Base-by-base conservation (phyloP, 2,888 invertebrate genomes). In the Drosophila melanosoma region DNA sequence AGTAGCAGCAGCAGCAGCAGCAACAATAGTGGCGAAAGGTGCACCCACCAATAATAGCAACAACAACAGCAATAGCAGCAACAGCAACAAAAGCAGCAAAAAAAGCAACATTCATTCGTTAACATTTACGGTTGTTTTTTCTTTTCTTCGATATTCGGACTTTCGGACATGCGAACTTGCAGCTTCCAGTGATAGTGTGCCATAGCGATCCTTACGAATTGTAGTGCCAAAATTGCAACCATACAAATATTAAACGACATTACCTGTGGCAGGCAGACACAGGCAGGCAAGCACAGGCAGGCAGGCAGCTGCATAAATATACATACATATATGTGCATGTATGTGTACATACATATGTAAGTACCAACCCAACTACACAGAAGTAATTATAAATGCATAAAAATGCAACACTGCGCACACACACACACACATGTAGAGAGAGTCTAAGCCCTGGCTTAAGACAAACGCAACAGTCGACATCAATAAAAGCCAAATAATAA, bases 311-410 rank as follows among this genome's bases (percentile, higher is more conserved):
- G 72, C 79, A 64, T 70, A 51, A 38, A 68, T 48, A 69, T n/a
- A 59, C 40, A 64, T 7, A 59, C 12, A 51, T 29, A 48, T 10
- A 36, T 15, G 15, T 29, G 20, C 33, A 54, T 36, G 36, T 35
- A 11, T 23, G 32, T 10, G 53, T 23, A 64, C 12, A 60, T 35
- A 67, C 20, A 51, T 49, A 61, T 42, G 45, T 76, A 59, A 59
- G 57, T 77, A 77, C 53, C 23, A 54, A 67, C 56, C 68, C 51
- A 78, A 71, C 64, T 62, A 67, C 65, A 35, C 60, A 69, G 72
- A 76, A 88, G 86, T 85, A 80, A 90, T 88, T 90, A 85, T 90
- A 85, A 85, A 88, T 86, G 88, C 85, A 85, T 85, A 86, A 86
- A 90, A 90, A 78, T 78, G 81, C 77, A 89, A 71, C 83, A 57